Evolutionary conservation across 2,113 vertebrate genomes (phyloP), one percentile per base, ranked within the genome.

Genomic region (Climacteris rufus): DNA sequence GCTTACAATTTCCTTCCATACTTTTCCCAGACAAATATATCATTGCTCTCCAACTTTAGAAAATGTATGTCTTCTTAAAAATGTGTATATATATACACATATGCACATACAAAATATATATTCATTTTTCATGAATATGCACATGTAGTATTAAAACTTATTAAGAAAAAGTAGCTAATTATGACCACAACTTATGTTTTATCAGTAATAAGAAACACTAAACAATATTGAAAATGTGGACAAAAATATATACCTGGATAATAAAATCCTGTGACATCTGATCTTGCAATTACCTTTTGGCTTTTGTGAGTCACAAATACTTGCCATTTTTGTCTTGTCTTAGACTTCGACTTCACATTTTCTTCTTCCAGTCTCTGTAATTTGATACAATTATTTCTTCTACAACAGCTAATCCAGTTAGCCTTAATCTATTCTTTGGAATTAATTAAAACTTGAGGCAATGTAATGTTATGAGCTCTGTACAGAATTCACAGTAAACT

Each of bases 271-370:
- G 98, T 98, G 82, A 95, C 5, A 0, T 98, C 97, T 78, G 98
- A 98, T 96, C 98, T 98, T 92, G 98, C 98, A 95, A 98, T 97
- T 63, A 98, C 98, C 47, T 97, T 98, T 91, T 98, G 98, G 57
- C 97, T 96, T 97, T 90, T 98, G 39, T 97, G 94, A 74, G 93
- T 83, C 85, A 98, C 93, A 60, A 97, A 37, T 31, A 85, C 64
- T 94, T 93, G 95, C 37, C 83, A 61, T 94, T 96, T 97, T 54
- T 39, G 72, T 81, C 53, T 94, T n/a, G 83, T 97, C 84, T 94
- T 88, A 90, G 64, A 56, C 39, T 97, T 96, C 72, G 52, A 24
- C 33, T 93, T 96, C 74, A 78, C 57, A 56, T 21, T 69, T 74
- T 89, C 76, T 91, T 84, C 89, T 94, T 94, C 85, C 63, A 28